phyloP scores from a whole-genome alignment of 2,888 invertebrate genomes.

The Pterostichus niger region DNA sequence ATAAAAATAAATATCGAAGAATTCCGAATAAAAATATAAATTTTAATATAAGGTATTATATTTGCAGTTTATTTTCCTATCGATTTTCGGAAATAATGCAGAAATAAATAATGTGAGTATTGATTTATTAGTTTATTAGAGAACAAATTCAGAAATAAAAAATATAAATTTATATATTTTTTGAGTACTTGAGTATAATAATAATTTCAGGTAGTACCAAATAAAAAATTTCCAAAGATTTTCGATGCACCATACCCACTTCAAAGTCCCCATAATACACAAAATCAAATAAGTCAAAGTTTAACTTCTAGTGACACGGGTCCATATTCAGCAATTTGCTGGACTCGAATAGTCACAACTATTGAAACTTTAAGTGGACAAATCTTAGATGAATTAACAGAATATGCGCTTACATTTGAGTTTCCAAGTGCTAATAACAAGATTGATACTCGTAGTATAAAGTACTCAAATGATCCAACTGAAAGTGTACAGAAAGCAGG shows the following conservation, averaged over 20 bases:
- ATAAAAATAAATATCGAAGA: too few relatives aligned
- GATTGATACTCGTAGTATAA: constrained; percentile 41
- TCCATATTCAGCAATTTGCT: constrained; percentile 68
- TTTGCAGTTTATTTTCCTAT: constrained; percentile 7
- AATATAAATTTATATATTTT: constrained; percentile 24
- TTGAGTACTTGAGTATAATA: background rate
- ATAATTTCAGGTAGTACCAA: too few relatives aligned
- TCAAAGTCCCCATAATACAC: background rate
- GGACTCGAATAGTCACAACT: constrained; percentile 68
- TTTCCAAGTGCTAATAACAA: constrained; percentile 60
- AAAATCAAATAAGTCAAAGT: background rate
- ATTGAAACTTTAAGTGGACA: constrained; percentile 63
- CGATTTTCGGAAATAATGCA: background rate
- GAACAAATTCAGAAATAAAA: too few relatives aligned
- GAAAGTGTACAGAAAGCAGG: constrained; percentile 17
- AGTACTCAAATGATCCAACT: constrained; percentile 56
- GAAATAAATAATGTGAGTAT: background rate
- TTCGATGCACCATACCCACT: background rate
- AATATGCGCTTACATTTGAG: constrained; percentile 69
- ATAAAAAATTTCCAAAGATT: background rate
- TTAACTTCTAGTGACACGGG: constrained; percentile 9
- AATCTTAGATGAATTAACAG: constrained; percentile 51
- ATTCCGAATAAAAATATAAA: too few relatives aligned
- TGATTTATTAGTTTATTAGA: background rate
- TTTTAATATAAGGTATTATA: background rate